A percentile compares a stretch with the other conserved stretches of the same genome.
These are phyloP conservation scores for Ischnura elegans DNA, from an alignment of 2,888 invertebrate genomes.

Conservation along the genomic window DNA sequence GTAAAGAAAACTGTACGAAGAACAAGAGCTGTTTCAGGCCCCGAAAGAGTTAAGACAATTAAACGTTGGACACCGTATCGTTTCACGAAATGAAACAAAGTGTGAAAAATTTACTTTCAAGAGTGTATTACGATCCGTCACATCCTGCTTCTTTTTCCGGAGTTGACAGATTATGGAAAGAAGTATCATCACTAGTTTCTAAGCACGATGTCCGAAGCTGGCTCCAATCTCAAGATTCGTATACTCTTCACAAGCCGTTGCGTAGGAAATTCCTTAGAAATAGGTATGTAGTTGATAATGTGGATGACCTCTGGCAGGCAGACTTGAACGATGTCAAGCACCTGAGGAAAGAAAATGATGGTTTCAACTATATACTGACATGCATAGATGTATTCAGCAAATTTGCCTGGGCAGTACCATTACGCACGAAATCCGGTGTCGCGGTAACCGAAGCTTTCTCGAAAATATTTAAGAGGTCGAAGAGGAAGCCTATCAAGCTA, in stretches of 20 bases:
- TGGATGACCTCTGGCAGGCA: constrained; percentile 72
- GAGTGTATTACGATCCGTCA: background rate
- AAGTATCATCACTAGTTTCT: background rate
- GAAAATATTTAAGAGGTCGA: background rate
- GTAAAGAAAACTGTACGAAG: constrained; percentile 69
- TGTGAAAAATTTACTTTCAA: background rate
- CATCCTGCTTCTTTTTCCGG: constrained; percentile 5
- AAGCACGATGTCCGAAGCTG: constrained; percentile 58
- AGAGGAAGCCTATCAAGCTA: background rate
- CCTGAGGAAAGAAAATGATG: background rate
- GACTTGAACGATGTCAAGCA: background rate
- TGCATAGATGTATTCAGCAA: constrained; percentile 41
- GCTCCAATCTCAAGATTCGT: constrained; percentile 70
- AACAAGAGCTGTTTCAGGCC: background rate
- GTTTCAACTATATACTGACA: background rate
- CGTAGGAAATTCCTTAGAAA: constrained; percentile 68
- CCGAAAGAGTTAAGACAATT: constrained; percentile 68
- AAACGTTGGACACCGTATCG: constrained; percentile 71
- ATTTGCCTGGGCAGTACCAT: constrained; percentile 33
- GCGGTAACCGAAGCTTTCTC: background rate
- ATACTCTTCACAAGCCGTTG: constrained; percentile 60
- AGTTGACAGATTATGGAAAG: background rate
- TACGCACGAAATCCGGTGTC: background rate
- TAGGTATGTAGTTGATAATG: constrained; percentile 70
- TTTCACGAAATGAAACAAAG: constrained; percentile 68